Percentiles rank a stretch among this genome's conserved stretches.
Evolutionary conservation across 2,888 invertebrate genomes (phyloP).

Genomic region (Metacarcinus magister): DNA sequence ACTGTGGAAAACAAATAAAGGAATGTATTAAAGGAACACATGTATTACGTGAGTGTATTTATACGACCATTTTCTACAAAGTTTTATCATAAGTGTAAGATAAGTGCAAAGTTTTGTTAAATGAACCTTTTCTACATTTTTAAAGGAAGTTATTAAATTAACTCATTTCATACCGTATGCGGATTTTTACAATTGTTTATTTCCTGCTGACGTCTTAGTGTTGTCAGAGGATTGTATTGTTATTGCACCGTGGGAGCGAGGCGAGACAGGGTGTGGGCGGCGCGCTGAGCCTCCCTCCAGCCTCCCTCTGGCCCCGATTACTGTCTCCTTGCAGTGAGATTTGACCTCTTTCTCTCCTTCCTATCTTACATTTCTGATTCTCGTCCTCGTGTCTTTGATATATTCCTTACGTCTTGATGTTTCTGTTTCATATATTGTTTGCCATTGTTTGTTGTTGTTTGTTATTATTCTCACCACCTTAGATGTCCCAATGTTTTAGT

Average conservation of each 20-base stretch:
- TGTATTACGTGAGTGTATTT: background rate
- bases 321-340: constrained; percentile 41
- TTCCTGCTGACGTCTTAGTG: background rate
- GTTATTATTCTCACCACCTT: background rate
- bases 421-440: background rate
- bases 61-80: background rate
- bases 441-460: background rate
- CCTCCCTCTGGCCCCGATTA: background rate
- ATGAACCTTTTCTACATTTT: background rate
- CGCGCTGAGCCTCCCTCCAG: background rate
- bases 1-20: background rate
- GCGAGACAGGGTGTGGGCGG: background rate
- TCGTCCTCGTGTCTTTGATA: background rate
- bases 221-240: background rate
- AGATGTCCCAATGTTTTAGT: background rate
- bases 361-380: constrained; percentile 10
- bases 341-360: background rate
- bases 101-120: background rate
- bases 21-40: background rate
- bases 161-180: background rate
- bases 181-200: constrained; percentile 18
- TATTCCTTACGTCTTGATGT: background rate
- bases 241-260: background rate
- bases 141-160: background rate
- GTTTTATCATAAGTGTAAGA: background rate